These are phyloP conservation scores for Conchocele bisecta DNA, from an alignment of 2,888 invertebrate genomes.

Conservation along the genomic window DNA sequence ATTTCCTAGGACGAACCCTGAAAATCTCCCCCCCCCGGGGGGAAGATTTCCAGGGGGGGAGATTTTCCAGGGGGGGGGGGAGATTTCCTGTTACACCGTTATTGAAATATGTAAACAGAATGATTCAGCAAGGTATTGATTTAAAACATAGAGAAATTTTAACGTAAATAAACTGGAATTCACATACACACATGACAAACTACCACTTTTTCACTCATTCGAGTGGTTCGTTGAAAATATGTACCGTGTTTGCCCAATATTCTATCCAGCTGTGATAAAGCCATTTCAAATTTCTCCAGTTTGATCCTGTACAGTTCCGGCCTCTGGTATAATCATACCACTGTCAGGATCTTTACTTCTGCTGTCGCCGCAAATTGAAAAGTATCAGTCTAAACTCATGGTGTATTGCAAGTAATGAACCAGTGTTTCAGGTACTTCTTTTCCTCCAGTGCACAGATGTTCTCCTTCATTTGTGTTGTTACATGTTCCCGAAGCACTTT, in stretches of 20 bases:
- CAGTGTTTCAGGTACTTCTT: not conserved
- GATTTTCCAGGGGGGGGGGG: too few species aligned
- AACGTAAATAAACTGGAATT: too few species aligned
- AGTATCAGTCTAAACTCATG: slow-evolving; percentile 11
- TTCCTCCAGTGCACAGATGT: slow-evolving; percentile 4
- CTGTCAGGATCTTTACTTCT: slow-evolving; percentile 16
- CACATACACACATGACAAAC: too few species aligned
- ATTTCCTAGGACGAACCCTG: too few species aligned
- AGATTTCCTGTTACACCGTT: too few species aligned
- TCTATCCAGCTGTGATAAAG: slow-evolving; percentile 7
- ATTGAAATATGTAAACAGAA: too few species aligned
- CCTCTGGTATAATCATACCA: not conserved
- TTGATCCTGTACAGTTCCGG: slow-evolving; percentile 2
- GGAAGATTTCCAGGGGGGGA: too few species aligned
- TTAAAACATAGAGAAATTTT: not conserved
- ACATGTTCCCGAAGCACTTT: slow-evolving; percentile 1
- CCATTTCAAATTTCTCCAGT: slow-evolving; percentile 12
- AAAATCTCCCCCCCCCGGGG: too few species aligned
- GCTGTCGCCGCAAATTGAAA: slow-evolving; percentile 18
- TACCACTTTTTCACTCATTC: too few species aligned
- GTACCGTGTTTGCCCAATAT: not conserved
- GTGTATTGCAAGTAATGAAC: slow-evolving; percentile 4
- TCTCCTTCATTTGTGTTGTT: not conserved
- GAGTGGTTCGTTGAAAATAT: too few species aligned
- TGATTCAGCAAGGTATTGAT: not conserved